A percentile compares a stretch with the other conserved stretches of the same genome.
phyloP scores from a whole-genome alignment of 2,113 vertebrate genomes.

The Chascanopsetta lugubris region DNA sequence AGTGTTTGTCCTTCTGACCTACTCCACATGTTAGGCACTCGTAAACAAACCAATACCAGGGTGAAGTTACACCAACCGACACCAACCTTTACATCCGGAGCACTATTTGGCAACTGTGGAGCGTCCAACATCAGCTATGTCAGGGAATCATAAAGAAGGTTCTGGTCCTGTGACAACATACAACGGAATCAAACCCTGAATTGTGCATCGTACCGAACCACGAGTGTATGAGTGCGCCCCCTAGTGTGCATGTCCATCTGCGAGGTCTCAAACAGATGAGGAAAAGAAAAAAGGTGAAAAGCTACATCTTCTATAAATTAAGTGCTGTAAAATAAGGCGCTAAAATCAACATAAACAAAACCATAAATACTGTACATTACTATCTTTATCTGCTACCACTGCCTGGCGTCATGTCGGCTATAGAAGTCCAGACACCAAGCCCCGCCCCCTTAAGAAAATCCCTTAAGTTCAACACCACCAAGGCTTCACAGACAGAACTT shows the following conservation, averaged over 20 bases:
- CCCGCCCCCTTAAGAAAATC: slow-evolving; percentile 17
- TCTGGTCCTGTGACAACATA: not conserved
- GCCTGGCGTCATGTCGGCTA: slow-evolving; percentile 44
- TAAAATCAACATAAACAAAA: slow-evolving; percentile 82
- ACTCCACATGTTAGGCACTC: slow-evolving; percentile 1
- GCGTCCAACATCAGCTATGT: no score
- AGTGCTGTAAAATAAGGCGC: slow-evolving; percentile 81
- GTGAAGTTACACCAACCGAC: no score
- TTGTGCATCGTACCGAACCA: slow-evolving; percentile 4
- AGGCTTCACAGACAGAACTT: no score
- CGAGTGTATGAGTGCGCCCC: slow-evolving; percentile 3
- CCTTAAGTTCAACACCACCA: no score
- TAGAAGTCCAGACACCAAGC: slow-evolving; percentile 13
- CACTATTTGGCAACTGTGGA: no score
- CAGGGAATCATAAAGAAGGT: no score
- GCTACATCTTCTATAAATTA: slow-evolving; percentile 83
- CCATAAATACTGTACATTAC: slow-evolving; percentile 89
- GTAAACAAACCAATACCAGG: slow-evolving; percentile 25
- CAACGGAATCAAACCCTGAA: not conserved
- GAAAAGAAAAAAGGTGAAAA: slow-evolving; percentile 63
- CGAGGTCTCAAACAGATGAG: slow-evolving; percentile 34
- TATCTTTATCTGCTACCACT: slow-evolving; percentile 62
- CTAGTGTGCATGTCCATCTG: slow-evolving; percentile 10
- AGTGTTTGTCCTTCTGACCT: slow-evolving; percentile 46
- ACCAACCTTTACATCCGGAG: no score